Percentiles rank a stretch among this genome's conserved stretches.
Conservation (phyloP, 2,888 invertebrate genomes). For the Tenthredo scrophulariae region DNA sequence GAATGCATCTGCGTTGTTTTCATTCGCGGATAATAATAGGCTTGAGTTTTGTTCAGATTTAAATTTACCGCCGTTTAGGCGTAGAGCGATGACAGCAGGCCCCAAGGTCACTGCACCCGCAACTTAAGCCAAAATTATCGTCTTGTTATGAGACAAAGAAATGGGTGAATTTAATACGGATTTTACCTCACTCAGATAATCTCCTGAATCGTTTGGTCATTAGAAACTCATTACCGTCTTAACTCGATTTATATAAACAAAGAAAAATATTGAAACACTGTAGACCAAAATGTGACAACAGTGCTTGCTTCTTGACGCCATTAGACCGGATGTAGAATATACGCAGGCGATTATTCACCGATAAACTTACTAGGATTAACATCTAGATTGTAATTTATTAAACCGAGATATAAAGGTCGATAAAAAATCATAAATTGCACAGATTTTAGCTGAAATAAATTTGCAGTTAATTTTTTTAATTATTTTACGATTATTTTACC, state of each 20-base stretch:
- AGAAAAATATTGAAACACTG: conserved; percentile 77
- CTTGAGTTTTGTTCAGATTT: conserved; percentile 43
- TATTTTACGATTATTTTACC: neutral
- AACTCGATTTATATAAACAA: conserved; percentile 72
- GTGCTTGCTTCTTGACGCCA: conserved; percentile 75
- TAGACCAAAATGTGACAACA: conserved; percentile 78
- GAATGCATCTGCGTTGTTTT: neutral
- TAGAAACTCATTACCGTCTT: conserved; percentile 54
- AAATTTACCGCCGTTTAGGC: conserved; percentile 57
- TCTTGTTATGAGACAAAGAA: conserved; percentile 51
- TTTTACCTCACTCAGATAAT: conserved; percentile 16
- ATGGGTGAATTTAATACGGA: neutral
- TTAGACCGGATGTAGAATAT: conserved; percentile 66
- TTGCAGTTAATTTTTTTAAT: neutral
- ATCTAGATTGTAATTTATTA: neutral
- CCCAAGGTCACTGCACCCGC: conserved; percentile 75
- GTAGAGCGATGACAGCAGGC: conserved; percentile 70
- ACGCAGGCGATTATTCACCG: conserved; percentile 17
- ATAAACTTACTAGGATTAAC: conserved; percentile 19
- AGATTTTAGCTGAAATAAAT: neutral
- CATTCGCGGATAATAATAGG: neutral
- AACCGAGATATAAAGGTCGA: neutral
- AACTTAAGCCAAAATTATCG: conserved; percentile 64
- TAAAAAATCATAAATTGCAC: neutral
- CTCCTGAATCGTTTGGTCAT: conserved; percentile 16